phyloP scores from a whole-genome alignment of 2,888 invertebrate species.

The Polylopha cassiicola region DNA sequence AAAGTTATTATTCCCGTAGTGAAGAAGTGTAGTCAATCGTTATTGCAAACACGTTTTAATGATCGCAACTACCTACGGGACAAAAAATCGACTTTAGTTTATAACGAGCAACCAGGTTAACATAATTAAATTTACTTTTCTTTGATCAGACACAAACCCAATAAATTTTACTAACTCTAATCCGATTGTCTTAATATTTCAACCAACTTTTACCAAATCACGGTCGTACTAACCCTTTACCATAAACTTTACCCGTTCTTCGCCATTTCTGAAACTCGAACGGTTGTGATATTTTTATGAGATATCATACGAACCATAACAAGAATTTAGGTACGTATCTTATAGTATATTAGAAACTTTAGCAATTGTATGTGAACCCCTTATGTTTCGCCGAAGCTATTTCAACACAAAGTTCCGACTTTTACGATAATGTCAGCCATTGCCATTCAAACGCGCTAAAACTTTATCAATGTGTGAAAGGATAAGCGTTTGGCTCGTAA shows the following conservation, averaged over 20 bases:
- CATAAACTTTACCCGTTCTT: conserved; percentile 6
- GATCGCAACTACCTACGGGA: too few relatives aligned
- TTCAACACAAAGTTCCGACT: conserved; percentile 72
- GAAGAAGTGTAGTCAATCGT: too few relatives aligned
- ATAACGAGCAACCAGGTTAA: too few relatives aligned
- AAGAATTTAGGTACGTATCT: conserved; percentile 57
- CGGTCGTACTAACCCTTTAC: conserved; percentile 1
- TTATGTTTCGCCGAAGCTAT: conserved; percentile 72
- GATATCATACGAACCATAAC: conserved; percentile 53
- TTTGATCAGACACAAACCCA: too few relatives aligned
- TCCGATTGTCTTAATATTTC: not conserved
- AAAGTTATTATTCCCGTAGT: too few relatives aligned
- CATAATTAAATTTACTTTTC: too few relatives aligned
- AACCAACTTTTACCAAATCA: conserved; percentile 2
- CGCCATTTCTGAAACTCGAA: conserved; percentile 34
- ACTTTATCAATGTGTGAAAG: conserved; percentile 75
- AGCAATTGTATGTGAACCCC: conserved; percentile 75
- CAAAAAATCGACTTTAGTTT: too few relatives aligned
- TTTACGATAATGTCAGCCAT: conserved; percentile 77
- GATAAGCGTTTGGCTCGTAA: conserved; percentile 66
- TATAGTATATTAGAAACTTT: conserved; percentile 72
- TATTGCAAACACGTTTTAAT: too few relatives aligned
- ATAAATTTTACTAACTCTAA: too few relatives aligned
- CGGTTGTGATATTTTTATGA: conserved; percentile 65
- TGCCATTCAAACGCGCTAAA: conserved; percentile 75